Evolutionary conservation across 2,797 vertebrate genomes (phyloP).

Genomic region (Philypnodon macrostomus): DNA sequence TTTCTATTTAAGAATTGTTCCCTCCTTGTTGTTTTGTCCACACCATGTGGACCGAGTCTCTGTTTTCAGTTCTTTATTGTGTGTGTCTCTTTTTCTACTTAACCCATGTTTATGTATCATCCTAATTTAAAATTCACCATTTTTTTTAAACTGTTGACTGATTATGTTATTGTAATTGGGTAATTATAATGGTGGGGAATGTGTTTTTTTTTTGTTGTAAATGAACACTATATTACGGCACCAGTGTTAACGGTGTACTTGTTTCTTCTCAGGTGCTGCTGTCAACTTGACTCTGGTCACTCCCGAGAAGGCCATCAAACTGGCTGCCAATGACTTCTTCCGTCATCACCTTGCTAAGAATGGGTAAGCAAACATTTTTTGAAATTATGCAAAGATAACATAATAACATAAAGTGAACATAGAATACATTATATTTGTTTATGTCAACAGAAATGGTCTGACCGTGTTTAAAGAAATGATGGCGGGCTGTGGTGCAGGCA

Average conservation of each 20-base stretch:
- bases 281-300: slow-evolving; percentile 85
- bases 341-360: slow-evolving; percentile 75
- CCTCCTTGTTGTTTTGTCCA: slow-evolving; percentile 8
- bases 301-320: slow-evolving; percentile 84
- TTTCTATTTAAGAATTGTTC: slow-evolving; percentile 13
- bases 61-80: slow-evolving; percentile 8
- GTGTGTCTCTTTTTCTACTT: slow-evolving; percentile 18
- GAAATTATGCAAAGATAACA: too few relatives aligned
- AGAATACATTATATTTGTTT: neutral
- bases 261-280: slow-evolving; percentile 74
- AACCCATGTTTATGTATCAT: slow-evolving; percentile 4
- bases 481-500: slow-evolving; percentile 84
- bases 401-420: too few relatives aligned
- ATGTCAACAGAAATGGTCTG: slow-evolving; percentile 72
- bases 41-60: neutral
- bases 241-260: slow-evolving; percentile 34
- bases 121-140: slow-evolving; percentile 47
- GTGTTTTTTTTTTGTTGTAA: slow-evolving; percentile 33
- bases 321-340: slow-evolving; percentile 84
- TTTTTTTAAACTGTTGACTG: slow-evolving; percentile 33
- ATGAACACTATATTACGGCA: slow-evolving; percentile 7
- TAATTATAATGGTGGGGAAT: slow-evolving; percentile 62
- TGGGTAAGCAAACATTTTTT: slow-evolving; percentile 59
- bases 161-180: slow-evolving; percentile 48
- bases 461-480: slow-evolving; percentile 82